Base-by-base conservation (phyloP, 1,140 invertebrate species). In the Conopomorpha cramerella region DNA sequence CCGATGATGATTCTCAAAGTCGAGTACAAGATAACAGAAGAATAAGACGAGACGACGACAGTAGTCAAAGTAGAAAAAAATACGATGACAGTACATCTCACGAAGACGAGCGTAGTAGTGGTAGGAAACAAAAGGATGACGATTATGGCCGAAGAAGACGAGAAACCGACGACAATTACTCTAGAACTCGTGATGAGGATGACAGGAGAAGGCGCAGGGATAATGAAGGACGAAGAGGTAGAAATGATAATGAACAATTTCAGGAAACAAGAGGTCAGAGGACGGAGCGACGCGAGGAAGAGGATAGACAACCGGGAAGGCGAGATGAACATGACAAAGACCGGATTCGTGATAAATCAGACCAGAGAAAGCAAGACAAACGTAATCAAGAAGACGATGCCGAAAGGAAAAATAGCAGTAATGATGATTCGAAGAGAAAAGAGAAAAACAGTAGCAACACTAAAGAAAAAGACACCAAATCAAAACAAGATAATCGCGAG, bases 181-280 rank as follows among this genome's bases (percentile, higher is more conserved):
- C n/a, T n/a, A n/a, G n/a, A n/a, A n/a, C n/a, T n/a, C n/a, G n/a
- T n/a, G n/a, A n/a, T n/a, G n/a, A n/a, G n/a, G n/a, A 23, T 23
- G 19, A 23, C 4, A 4, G 4, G 10, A 23, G 19, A 10, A 23
- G 19, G 10, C 19, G 19, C 4, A 4, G 10, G 10, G 19, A 23
- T 23, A 23, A 23, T 23, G 19, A 23, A 23, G 10, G 19, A 23
- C 4, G 10, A 23, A 23, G 10, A 6, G 17, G 30, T 13, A 41
- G 17, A 33, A 23, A 44, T 10, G 27, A 42, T 4, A 28, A 37
- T 23, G 34, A 34, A 35, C 46, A 30, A n/a, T 36, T 31, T 26
- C 18, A 39, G 23, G 8, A 34, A 30, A 31, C 7, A 27, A 13
- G 8, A 36, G 19, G 10, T 23, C 19, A 23, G 8, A 36, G 19